Percentiles rank a stretch among this genome's conserved stretches.
Evolutionary conservation across 2,888 invertebrate genomes (phyloP).

Genomic region (Mechanitis mazaeus): DNA sequence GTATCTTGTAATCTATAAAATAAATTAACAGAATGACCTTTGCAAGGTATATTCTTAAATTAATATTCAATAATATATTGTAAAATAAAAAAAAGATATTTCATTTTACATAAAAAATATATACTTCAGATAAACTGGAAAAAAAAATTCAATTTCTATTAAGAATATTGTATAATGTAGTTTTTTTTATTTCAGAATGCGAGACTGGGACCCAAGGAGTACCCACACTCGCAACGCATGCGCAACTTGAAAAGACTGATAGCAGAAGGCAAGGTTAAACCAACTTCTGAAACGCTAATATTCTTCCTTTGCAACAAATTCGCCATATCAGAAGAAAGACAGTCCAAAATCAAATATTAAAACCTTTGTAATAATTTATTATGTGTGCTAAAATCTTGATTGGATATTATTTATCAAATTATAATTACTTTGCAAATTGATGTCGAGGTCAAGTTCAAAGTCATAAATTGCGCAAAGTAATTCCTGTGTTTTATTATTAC

Average conservation of each 20-base stretch:
- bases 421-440: neutral
- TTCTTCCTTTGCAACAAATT: conserved; percentile 75
- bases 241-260: conserved; percentile 73
- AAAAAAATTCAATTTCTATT: too few species aligned
- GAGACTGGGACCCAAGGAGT: conserved; percentile 51
- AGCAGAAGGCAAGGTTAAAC: conserved; percentile 65
- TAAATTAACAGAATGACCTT: too few species aligned
- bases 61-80: too few species aligned
- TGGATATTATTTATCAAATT: neutral
- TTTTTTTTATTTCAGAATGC: conserved; percentile 19
- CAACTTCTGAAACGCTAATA: conserved; percentile 68
- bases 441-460: conserved; percentile 1
- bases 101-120: too few species aligned
- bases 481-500: conserved; percentile 5
- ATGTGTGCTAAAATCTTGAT: neutral
- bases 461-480: conserved; percentile 4
- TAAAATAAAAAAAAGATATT: too few species aligned
- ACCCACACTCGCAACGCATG: conserved; percentile 79
- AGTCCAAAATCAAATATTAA: conserved; percentile 35
- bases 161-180: too few species aligned
- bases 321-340: conserved; percentile 63
- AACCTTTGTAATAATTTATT: neutral
- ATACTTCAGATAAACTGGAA: too few species aligned
- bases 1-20: too few species aligned
- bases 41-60: too few species aligned